These are phyloP conservation scores for Acleris emargana DNA, from an alignment of 2,888 invertebrate genomes.

Conservation along the genomic window DNA sequence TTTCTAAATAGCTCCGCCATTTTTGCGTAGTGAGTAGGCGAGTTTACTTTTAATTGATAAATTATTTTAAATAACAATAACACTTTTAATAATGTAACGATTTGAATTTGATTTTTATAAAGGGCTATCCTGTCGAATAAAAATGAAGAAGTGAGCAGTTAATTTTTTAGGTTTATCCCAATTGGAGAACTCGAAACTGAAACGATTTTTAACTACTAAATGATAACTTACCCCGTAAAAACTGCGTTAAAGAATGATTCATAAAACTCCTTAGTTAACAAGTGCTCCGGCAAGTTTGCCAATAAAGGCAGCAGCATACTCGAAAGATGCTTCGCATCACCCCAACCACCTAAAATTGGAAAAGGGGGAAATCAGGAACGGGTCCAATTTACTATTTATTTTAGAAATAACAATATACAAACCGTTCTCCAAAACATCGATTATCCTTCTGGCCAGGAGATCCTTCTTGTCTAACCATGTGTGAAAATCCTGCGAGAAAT, in stretches of 20 bases:
- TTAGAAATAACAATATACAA: conserved; percentile 38
- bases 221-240: conserved; percentile 84
- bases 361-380: background rate
- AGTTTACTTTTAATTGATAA: no score
- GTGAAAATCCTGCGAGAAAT: conserved; percentile 86
- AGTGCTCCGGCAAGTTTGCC: conserved; percentile 85
- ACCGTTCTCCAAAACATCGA: conserved; percentile 64
- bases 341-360: conserved; percentile 85
- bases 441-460: conserved; percentile 76
- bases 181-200: no score
- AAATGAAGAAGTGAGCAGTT: no score
- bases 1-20: no score
- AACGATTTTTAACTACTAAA: background rate
- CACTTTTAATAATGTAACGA: no score
- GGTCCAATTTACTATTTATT: background rate
- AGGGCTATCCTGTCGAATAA: no score
- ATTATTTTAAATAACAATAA: no score
- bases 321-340: conserved; percentile 88
- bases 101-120: no score
- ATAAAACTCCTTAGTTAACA: conserved; percentile 83
- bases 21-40: no score
- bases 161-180: no score
- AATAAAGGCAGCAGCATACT: conserved; percentile 91
- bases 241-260: conserved; percentile 87
- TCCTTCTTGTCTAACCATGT: conserved; percentile 88